phyloP scores from a whole-genome alignment of 2,888 invertebrate species.

The Mesodorylaimus sp. region DNA sequence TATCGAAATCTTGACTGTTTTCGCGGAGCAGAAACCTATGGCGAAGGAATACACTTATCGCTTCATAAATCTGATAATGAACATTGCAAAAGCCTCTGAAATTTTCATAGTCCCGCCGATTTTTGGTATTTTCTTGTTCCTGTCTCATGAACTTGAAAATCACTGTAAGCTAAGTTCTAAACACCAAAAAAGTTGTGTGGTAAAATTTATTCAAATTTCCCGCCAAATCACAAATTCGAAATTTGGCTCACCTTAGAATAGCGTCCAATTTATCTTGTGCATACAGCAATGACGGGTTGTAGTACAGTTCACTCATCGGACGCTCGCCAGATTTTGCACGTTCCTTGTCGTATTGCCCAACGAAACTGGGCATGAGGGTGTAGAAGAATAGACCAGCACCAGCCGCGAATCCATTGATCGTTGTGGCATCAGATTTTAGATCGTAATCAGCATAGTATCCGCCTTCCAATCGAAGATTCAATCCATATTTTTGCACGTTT shows the following conservation, averaged over 20 bases:
- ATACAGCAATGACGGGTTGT: slow-evolving; percentile 24
- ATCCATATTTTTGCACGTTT: slow-evolving; percentile 54
- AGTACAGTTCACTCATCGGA: slow-evolving; percentile 20
- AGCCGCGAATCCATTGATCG: slow-evolving; percentile 61
- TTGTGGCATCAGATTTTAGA: slow-evolving; percentile 47
- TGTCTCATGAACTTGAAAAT: not conserved
- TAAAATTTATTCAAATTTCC: not conserved
- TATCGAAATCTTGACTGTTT: slow-evolving; percentile 18
- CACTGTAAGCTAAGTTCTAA: not conserved
- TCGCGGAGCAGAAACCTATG: slow-evolving; percentile 18
- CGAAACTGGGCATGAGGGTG: slow-evolving; percentile 17
- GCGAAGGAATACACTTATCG: too few species aligned
- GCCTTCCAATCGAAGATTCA: slow-evolving; percentile 52
- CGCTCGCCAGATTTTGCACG: slow-evolving; percentile 10
- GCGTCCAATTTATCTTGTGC: slow-evolving; percentile 21
- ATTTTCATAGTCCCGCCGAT: too few species aligned
- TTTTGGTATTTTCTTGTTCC: not conserved
- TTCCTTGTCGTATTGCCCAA: slow-evolving; percentile 14
- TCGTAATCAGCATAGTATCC: slow-evolving; percentile 40
- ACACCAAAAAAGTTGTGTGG: not conserved
- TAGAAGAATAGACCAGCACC: slow-evolving; percentile 25
- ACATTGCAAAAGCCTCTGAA: too few species aligned
- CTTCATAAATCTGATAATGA: too few species aligned
- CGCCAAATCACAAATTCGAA: not conserved
- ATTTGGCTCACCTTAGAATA: slow-evolving; percentile 16